Base-by-base conservation (phyloP, 2,888 invertebrate genomes). In the Andrena marginata region DNA sequence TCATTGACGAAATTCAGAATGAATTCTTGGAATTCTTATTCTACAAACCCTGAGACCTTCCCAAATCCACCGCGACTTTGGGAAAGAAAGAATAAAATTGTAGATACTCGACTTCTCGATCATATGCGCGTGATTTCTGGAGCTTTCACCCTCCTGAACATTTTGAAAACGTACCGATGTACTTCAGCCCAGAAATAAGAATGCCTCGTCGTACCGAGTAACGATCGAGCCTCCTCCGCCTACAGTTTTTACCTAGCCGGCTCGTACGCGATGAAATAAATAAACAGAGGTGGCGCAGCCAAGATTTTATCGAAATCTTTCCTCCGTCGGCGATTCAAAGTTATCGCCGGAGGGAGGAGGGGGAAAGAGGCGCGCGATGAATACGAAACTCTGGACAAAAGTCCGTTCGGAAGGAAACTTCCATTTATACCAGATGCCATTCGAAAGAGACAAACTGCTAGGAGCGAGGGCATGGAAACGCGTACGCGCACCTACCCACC, bases 401-500 rank as follows among this genome's bases (percentile, higher is more conserved):
- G 73, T 81, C 59, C 48, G 65, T 70, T 81, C 69, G 73, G 26
- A 79, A 81, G 60, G 79, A 74, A 79, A 79, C 64, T 79, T 79
- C 69, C 69, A 74, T 81, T 80, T 79, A 79, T 74, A 71, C 65
- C 70, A 80, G 62, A 75, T 74, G 74, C 70, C 69, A 49, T 70
- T 80, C 74, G 74, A 63, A 82, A 80, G 72, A 82, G 68, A 76
- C 76, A 71, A 80, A 78, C 80, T 71, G 80, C 59, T 49, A 59
- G 35, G 71, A 64, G 74, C 62, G 71, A 75, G 77, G 74, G 71
- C 78, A 75, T 75, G 82, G 78, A 81, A 84, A 84, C 76, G 73
- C 63, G 48, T 68, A 71, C 77, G 79, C 65, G 68, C 63, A 75
- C 73, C 70, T 75, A 77, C 56, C 64, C 74, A 60, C 78, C 70